A percentile compares a stretch with the other conserved stretches of the same genome.
These are phyloP conservation scores for Heliconius hewitsoni DNA, from an alignment of 1,140 invertebrate species.

Conservation along the genomic window DNA sequence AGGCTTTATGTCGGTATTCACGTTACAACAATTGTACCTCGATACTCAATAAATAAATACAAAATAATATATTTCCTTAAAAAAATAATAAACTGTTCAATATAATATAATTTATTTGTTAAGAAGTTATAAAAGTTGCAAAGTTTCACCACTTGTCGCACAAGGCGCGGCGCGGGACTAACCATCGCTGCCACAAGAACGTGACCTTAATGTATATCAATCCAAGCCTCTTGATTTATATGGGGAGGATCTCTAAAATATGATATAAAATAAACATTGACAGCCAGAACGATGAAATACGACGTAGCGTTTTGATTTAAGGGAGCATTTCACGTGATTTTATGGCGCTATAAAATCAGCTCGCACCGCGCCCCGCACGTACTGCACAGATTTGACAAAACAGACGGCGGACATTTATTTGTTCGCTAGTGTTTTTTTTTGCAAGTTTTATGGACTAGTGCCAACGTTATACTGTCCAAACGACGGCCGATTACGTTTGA, in stretches of 20 bases:
- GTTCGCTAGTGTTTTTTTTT: conserved; percentile 72
- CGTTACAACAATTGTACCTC: too few species aligned
- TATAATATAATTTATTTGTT: conserved; percentile 16
- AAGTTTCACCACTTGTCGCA: conserved; percentile 62
- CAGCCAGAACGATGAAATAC: conserved; percentile 81
- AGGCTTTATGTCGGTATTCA: too few species aligned
- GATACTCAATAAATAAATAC: too few species aligned
- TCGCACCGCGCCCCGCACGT: conserved; percentile 61
- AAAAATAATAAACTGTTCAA: not conserved
- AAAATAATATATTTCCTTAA: too few species aligned
- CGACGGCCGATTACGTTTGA: conserved; percentile 51
- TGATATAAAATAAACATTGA: conserved; percentile 82
- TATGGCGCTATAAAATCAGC: conserved; percentile 79
- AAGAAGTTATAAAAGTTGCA: conserved; percentile 29
- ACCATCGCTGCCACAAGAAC: conserved; percentile 71
- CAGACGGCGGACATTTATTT: conserved; percentile 79
- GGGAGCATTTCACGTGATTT: conserved; percentile 78
- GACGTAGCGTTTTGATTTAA: conserved; percentile 77
- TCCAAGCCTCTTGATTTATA: conserved; percentile 72
- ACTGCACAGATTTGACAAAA: conserved; percentile 79
- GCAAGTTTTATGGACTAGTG: conserved; percentile 78
- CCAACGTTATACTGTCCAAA: conserved; percentile 55
- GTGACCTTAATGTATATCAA: conserved; percentile 80
- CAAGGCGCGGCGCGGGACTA: conserved; percentile 53
- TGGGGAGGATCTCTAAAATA: conserved; percentile 78